Evolutionary conservation across 1,140 invertebrate genomes (phyloP).

Genomic region (Ganaspis sp.): DNA sequence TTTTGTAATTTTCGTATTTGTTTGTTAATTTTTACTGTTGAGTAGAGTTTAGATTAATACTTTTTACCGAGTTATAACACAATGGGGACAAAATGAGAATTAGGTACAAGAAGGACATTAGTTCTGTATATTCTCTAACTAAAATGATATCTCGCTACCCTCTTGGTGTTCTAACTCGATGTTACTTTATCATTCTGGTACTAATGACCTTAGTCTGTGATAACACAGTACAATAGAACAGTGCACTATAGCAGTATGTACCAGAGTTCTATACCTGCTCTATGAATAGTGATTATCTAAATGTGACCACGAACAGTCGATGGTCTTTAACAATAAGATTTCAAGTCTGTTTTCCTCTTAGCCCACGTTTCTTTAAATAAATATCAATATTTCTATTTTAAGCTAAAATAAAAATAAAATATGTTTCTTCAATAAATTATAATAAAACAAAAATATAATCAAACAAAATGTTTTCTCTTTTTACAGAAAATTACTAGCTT

Average conservation of each 20-base stretch:
- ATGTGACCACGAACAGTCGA: slow-evolving; percentile 24
- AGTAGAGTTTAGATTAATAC: background rate
- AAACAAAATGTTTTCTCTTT: no score
- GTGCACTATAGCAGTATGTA: slow-evolving; percentile 3
- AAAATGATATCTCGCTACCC: slow-evolving; percentile 21
- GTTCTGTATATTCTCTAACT: slow-evolving; percentile 20
- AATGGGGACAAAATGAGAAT: background rate
- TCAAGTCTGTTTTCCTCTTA: background rate
- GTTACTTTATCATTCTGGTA: slow-evolving; percentile 14
- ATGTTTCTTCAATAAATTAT: no score
- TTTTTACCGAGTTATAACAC: background rate
- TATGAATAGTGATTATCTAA: slow-evolving; percentile 28
- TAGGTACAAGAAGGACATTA: slow-evolving; percentile 9
- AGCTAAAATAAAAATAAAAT: no score
- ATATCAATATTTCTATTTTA: background rate
- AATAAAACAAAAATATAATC: no score
- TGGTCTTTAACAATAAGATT: slow-evolving; percentile 27
- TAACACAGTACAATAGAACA: slow-evolving; percentile 11
- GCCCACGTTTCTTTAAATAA: background rate
- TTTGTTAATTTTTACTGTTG: background rate
- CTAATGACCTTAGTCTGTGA: slow-evolving; percentile 26
- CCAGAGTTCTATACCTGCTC: background rate
- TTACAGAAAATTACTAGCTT: no score
- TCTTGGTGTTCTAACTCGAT: background rate
- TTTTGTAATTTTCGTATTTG: background rate